A percentile compares a stretch with the other conserved stretches of the same genome.
phyloP scores from a whole-genome alignment of 2,113 vertebrate species.

The Sturnus vulgaris region DNA sequence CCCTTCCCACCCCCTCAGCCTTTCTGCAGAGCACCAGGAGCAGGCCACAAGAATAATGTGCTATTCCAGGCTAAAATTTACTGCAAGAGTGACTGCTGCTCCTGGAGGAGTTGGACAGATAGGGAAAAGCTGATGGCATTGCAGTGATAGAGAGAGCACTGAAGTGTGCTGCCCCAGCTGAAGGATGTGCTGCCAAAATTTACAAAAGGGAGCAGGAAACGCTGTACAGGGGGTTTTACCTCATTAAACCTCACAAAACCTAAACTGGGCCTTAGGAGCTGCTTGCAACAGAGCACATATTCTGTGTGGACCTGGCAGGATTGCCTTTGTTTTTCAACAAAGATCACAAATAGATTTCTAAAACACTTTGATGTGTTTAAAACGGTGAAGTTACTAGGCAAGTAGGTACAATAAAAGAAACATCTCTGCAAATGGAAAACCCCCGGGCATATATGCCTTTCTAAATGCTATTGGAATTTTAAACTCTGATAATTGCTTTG shows the following conservation, averaged over 20 bases:
- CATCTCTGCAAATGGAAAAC: conserved; percentile 7
- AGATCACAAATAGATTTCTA: neutral
- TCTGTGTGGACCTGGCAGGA: neutral
- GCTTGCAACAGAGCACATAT: accelerated
- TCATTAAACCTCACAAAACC: neutral
- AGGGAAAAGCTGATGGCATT: neutral
- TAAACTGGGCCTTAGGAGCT: neutral
- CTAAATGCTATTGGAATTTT: conserved; percentile 22
- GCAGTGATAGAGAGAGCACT: neutral
- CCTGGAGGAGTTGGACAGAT: neutral
- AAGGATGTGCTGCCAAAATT: neutral
- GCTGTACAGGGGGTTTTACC: neutral
- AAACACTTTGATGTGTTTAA: neutral
- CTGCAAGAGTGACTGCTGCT: neutral
- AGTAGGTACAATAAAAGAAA: conserved; percentile 34
- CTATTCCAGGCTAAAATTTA: neutral
- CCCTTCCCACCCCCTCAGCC: neutral
- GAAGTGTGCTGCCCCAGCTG: neutral
- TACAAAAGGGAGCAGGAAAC: neutral
- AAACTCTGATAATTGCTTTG: conserved; percentile 33
- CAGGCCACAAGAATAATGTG: neutral
- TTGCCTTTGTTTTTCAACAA: conserved; percentile 20
- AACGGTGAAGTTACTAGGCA: neutral
- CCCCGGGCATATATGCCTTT: neutral
- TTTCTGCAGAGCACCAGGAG: neutral